Conservation (phyloP, 2,797 vertebrate species). For the Neoniphon sammara region DNA sequence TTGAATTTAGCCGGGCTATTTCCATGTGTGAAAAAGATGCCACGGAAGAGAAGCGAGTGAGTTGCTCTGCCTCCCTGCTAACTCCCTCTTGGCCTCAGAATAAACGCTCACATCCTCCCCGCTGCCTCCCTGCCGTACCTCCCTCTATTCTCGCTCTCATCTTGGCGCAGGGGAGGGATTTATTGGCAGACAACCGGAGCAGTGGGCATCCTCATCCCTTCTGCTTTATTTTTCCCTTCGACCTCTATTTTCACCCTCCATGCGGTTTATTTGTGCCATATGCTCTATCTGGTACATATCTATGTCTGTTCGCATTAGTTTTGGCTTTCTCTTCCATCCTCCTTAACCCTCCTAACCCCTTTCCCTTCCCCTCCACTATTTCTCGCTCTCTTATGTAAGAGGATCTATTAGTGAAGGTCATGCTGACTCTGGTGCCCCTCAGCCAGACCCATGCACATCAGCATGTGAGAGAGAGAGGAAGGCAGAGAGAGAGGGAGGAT, state of each 20-base stretch:
- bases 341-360: slow-evolving; percentile 59
- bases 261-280: slow-evolving; percentile 3
- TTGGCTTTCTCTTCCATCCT: slow-evolving; percentile 28
- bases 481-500: no score
- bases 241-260: slow-evolving; percentile 9
- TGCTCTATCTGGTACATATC: background rate
- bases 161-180: slow-evolving; percentile 44
- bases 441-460: background rate
- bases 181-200: slow-evolving; percentile 7
- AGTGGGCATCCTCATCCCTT: background rate
- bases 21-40: no score
- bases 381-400: slow-evolving; percentile 44
- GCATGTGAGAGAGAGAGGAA: background rate
- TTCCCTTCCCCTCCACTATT: background rate
- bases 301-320: slow-evolving; percentile 14
- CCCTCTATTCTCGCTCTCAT: background rate
- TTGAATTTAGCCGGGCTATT: no score
- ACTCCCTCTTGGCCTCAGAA: no score
- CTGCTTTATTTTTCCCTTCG: background rate
- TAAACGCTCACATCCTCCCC: no score
- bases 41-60: no score
- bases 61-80: no score
- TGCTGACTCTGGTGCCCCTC: slow-evolving; percentile 11
- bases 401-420: slow-evolving; percentile 51
- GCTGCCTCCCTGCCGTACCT: no score